Evolutionary conservation across 2,888 invertebrate genomes (phyloP).

Genomic region (Rhagonycha lutea): DNA sequence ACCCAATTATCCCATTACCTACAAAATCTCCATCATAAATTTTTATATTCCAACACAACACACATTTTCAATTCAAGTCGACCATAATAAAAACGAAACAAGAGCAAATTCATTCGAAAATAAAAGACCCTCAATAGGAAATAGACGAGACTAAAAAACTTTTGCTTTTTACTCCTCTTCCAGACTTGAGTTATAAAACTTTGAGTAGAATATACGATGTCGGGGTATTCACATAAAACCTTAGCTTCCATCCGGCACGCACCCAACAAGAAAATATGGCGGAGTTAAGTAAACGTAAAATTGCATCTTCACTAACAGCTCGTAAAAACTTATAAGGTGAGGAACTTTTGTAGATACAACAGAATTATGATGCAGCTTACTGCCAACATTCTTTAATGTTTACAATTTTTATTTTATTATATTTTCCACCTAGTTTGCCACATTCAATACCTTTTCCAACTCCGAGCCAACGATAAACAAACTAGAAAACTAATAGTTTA

Average conservation of each 20-base stretch:
- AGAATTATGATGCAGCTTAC: constrained; percentile 20
- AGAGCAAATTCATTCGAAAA: constrained; percentile 10
- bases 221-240: constrained; percentile 28
- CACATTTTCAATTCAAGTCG: neutral
- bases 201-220: constrained; percentile 35
- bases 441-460: neutral
- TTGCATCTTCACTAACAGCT: constrained; percentile 38
- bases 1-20: constrained; percentile 4
- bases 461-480: neutral
- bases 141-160: constrained; percentile 30
- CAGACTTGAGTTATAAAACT: constrained; percentile 35
- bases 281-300: constrained; percentile 36
- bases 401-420: constrained; percentile 3
- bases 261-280: constrained; percentile 37
- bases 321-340: constrained; percentile 35
- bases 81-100: constrained; percentile 1
- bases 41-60: neutral
- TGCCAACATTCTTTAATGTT: constrained; percentile 12
- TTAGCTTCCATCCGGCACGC: constrained; percentile 29
- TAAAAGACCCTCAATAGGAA: constrained; percentile 25
- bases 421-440: neutral
- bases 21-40: neutral
- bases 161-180: constrained; percentile 30
- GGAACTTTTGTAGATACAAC: constrained; percentile 23
- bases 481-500: neutral